Evolutionary conservation across 2,113 vertebrate species (phyloP).

Genomic region (Capricornis sumatraensis): DNA sequence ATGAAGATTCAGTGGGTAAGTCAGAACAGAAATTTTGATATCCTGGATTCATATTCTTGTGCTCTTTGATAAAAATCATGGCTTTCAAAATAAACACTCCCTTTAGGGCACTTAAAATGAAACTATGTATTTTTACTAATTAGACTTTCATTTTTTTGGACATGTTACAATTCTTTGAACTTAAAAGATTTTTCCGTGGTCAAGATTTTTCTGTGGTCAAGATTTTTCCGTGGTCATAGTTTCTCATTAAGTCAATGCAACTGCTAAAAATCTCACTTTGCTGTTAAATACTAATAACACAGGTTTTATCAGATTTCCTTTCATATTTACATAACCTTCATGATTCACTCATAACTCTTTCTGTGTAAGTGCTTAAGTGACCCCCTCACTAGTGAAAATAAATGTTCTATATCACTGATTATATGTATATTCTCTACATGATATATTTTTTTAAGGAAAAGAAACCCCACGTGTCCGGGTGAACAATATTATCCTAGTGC

Average conservation of each 20-base stretch:
- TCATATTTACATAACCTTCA: slow-evolving; percentile 25
- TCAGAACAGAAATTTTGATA: background rate
- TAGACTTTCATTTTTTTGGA: slow-evolving; percentile 39
- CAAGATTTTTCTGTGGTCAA: background rate
- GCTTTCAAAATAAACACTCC: slow-evolving; percentile 29
- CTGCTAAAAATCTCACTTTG: slow-evolving; percentile 11
- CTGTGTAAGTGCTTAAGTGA: slow-evolving; percentile 56
- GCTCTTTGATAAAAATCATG: background rate
- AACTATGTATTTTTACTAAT: slow-evolving; percentile 35
- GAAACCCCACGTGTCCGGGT: background rate
- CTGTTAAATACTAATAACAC: slow-evolving; percentile 21
- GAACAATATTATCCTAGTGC: slow-evolving; percentile 30
- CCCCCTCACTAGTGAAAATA: slow-evolving; percentile 62
- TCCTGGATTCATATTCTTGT: background rate
- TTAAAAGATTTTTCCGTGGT: background rate
- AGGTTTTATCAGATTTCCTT: slow-evolving; percentile 23
- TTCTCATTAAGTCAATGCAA: background rate
- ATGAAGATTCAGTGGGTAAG: background rate
- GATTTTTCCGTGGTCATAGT: background rate
- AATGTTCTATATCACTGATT: slow-evolving; percentile 27
- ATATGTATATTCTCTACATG: slow-evolving; percentile 41
- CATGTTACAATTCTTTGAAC: slow-evolving; percentile 19
- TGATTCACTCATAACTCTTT: slow-evolving; percentile 29
- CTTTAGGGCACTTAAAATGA: slow-evolving; percentile 8
- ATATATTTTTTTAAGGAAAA: slow-evolving; percentile 49